Evolutionary conservation across 37 sponge, comb jelly and placozoan species (phyloP).

Genomic region (Beroe forskalii): DNA sequence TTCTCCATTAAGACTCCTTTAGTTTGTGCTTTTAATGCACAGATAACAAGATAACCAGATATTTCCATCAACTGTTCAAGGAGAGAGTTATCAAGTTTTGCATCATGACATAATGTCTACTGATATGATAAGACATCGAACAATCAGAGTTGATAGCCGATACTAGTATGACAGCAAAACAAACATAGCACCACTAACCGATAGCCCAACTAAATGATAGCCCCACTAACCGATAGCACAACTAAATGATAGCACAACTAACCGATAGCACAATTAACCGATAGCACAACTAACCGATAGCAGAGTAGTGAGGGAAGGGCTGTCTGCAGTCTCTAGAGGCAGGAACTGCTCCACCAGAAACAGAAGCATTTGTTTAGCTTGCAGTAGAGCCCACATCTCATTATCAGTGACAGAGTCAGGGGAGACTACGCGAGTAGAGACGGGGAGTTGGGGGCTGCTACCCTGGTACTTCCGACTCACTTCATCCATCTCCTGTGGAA

Average conservation of each 20-base stretch:
- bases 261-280: background rate
- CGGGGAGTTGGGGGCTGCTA: background rate
- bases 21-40: too few relatives aligned
- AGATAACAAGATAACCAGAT: too few relatives aligned
- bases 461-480: background rate
- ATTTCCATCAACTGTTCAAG: too few relatives aligned
- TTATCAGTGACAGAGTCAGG: conserved; percentile 12
- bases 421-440: background rate
- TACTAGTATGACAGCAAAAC: too few relatives aligned
- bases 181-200: too few relatives aligned
- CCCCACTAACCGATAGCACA: too few relatives aligned
- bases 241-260: background rate
- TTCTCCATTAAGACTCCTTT: too few relatives aligned
- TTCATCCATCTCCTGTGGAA: background rate
- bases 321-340: conserved; percentile 13
- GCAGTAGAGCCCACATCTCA: conserved; percentile 41
- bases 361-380: background rate
- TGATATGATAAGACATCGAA: too few relatives aligned
- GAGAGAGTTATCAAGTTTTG: too few relatives aligned
- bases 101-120: too few relatives aligned
- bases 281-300: background rate
- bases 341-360: conserved; percentile 44
- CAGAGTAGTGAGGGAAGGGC: conserved; percentile 22
- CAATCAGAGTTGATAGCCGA: too few relatives aligned
- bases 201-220: too few relatives aligned